Base-by-base conservation (phyloP, 2,797 vertebrate genomes). In the Sebastes cheni region DNA sequence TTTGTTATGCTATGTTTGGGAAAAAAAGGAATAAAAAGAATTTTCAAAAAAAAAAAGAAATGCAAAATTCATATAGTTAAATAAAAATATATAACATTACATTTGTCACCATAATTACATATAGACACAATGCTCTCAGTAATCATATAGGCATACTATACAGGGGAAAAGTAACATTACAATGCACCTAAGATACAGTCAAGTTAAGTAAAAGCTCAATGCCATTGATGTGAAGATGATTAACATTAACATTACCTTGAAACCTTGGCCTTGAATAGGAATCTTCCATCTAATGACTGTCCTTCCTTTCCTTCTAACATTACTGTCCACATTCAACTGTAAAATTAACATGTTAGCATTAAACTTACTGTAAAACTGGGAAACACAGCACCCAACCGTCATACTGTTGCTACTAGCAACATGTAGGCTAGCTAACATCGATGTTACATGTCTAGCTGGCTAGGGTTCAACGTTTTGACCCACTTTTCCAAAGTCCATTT, bases 401-500 rank as follows among this genome's bases (percentile, higher is more conserved):
- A 42, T 42, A 42, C 39, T 0, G 39, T 42, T 42, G 39, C 39
- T 16, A 14, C 5, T 42, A 42, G 39, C 39, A 42, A 42, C 39
- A 42, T 6, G 39, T 42, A 42, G 39, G 13, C 39, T 42, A 0
- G 5, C 0, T 42, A 42, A 42, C 13, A 42, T 42, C 13, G 39
- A 42, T 42, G 39, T 14, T 42, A 42, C 39, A 42, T 42, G 39
- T 42, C 14, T 39, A 18, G 6, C 42, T 46, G 7, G 42, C 16
- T 46, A 0, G 6, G 1, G 16, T 46, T 46, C 42, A 46, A 46
- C 16, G 6, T 46, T 46, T 46, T 46, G 1, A 46, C 16, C 6
- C 42, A 46, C 3, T 3, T 3, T 1, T 1, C 42, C 18, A 18
- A 2, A 20, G 46, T 50, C 1, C 0, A 20, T 0, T 50, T 50